These are phyloP conservation scores for Lasiurus borealis DNA, from an alignment of 2,113 vertebrate species.

Conservation along the genomic window DNA sequence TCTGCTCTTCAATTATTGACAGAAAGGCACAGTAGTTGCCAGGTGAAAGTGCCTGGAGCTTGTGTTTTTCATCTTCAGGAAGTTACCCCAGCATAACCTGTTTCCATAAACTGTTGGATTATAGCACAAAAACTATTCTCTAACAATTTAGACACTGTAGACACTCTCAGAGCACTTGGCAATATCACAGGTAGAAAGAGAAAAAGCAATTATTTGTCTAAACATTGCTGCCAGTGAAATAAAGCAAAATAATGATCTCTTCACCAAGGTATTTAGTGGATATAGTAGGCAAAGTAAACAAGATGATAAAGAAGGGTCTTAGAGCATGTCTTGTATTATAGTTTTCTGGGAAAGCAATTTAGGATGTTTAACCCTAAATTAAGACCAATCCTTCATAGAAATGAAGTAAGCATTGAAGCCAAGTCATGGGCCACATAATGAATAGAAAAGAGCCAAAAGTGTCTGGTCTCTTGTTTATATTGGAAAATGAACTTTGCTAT, in stretches of 20 bases:
- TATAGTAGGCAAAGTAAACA: neutral
- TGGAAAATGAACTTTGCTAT: conserved; percentile 27
- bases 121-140: neutral
- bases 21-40: neutral
- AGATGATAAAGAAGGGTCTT: neutral
- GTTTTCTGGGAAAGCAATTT: conserved; percentile 36
- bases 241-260: neutral
- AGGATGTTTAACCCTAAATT: neutral
- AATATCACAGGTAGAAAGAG: conserved; percentile 11
- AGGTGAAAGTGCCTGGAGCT: neutral
- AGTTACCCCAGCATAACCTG: neutral
- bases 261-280: neutral
- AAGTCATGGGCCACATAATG: neutral
- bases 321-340: neutral
- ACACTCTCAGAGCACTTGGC: neutral
- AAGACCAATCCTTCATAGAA: neutral
- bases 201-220: conserved; percentile 3
- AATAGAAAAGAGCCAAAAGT: neutral
- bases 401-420: neutral
- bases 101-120: neutral
- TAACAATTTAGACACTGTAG: neutral
- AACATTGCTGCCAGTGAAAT: neutral
- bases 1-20: neutral
- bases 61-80: conserved; percentile 25
- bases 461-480: conserved; percentile 16